Conservation (phyloP, 2,113 vertebrate species). For the Microtus montanus region DNA sequence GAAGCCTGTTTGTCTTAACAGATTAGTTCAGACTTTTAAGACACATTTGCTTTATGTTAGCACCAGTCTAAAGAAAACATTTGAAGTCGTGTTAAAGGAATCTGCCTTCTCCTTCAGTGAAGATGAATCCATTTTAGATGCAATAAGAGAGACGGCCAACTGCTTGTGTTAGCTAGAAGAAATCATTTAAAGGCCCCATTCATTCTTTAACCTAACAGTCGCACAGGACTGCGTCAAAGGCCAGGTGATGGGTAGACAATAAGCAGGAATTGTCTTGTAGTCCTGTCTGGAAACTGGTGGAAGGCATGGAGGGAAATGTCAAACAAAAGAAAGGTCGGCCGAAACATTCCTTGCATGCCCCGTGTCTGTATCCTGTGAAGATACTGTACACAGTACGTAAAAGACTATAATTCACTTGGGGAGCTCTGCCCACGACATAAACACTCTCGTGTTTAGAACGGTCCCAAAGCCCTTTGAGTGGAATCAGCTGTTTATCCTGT, state of each 20-base stretch:
- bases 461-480: slow-evolving; percentile 65
- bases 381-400: slow-evolving; percentile 34
- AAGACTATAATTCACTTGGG: slow-evolving; percentile 67
- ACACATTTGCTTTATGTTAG: slow-evolving; percentile 82
- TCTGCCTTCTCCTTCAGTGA: slow-evolving; percentile 62
- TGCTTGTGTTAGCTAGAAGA: slow-evolving; percentile 28
- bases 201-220: slow-evolving; percentile 15
- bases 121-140: slow-evolving; percentile 65
- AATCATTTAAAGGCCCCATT: slow-evolving; percentile 34
- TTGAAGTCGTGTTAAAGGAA: slow-evolving; percentile 77
- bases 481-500: slow-evolving; percentile 70
- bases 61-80: slow-evolving; percentile 80
- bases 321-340: slow-evolving; percentile 48
- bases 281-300: not conserved
- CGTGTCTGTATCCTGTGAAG: slow-evolving; percentile 63
- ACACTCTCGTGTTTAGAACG: slow-evolving; percentile 62
- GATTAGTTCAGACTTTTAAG: slow-evolving; percentile 78
- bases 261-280: not conserved
- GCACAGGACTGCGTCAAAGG: not conserved
- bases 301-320: slow-evolving; percentile 41
- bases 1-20: slow-evolving; percentile 84
- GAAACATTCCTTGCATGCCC: slow-evolving; percentile 54
- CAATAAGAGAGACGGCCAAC: slow-evolving; percentile 64
- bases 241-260: not conserved
- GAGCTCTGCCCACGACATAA: slow-evolving; percentile 68